These are phyloP conservation scores for Musca domestica DNA, from an alignment of 1,140 invertebrate species.

Conservation along the genomic window DNA sequence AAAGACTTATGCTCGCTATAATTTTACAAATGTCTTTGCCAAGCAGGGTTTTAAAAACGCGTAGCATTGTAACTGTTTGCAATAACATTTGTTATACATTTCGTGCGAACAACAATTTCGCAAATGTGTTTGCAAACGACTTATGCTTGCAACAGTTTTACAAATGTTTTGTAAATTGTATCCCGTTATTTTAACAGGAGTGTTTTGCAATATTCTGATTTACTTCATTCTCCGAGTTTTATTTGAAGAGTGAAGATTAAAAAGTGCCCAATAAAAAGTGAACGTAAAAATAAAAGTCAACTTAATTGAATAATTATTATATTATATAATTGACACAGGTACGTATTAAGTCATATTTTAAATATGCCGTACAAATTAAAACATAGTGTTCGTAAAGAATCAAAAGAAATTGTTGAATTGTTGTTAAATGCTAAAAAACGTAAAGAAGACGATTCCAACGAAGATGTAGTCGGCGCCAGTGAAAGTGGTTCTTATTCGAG, in stretches of 20 bases:
- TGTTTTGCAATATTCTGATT: background rate
- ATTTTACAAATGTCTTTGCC: too few relatives aligned
- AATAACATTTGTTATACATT: background rate
- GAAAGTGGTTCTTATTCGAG: slow-evolving; percentile 5
- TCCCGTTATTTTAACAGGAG: background rate
- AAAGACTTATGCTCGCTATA: too few relatives aligned
- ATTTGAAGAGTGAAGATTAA: background rate
- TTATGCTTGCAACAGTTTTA: background rate
- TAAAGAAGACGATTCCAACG: slow-evolving; percentile 12
- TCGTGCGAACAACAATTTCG: background rate
- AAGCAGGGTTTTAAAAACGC: too few relatives aligned
- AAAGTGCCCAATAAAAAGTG: background rate
- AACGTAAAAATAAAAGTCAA: background rate
- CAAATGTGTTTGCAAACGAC: background rate
- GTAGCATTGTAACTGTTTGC: background rate
- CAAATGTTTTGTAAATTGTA: background rate
- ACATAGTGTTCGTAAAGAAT: background rate
- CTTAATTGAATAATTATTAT: too few relatives aligned
- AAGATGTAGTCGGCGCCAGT: slow-evolving; percentile 10
- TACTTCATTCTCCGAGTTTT: background rate
- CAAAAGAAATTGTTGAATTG: slow-evolving; percentile 22
- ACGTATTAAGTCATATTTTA: too few relatives aligned
- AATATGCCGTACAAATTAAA: background rate
- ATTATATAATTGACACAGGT: too few relatives aligned
- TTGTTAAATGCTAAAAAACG: slow-evolving; percentile 12